Evolutionary conservation across 2,888 invertebrate species (phyloP).

Genomic region (Agapostemon virescens): DNA sequence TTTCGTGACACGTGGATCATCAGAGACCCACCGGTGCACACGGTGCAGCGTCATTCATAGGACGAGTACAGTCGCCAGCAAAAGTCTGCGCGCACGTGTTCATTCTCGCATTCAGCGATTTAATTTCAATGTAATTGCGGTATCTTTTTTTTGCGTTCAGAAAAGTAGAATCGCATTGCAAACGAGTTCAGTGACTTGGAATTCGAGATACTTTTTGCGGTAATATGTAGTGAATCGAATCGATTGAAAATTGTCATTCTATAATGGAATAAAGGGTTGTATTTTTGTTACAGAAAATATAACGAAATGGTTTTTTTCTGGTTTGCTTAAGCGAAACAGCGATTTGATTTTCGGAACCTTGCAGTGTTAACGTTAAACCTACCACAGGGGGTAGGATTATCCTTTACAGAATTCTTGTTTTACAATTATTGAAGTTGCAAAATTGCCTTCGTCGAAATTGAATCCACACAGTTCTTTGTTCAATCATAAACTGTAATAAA

Average conservation of each 20-base stretch:
- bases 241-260: neutral
- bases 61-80: neutral
- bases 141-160: neutral
- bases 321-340: neutral
- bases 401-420: too few species aligned
- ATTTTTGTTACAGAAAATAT: neutral
- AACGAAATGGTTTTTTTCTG: neutral
- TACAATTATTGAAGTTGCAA: too few species aligned
- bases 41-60: neutral
- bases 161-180: neutral
- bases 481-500: too few species aligned
- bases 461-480: too few species aligned
- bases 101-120: neutral
- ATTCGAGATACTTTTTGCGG: neutral
- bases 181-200: neutral
- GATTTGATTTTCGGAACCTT: too few species aligned
- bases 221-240: neutral
- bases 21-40: neutral
- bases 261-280: neutral
- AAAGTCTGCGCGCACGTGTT: neutral
- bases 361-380: too few species aligned
- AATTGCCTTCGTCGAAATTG: too few species aligned
- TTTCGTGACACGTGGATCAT: slow-evolving; percentile 15
- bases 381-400: too few species aligned
- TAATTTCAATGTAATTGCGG: neutral